Evolutionary conservation across 2,113 vertebrate species (phyloP).

Genomic region (Delphinus delphis): DNA sequence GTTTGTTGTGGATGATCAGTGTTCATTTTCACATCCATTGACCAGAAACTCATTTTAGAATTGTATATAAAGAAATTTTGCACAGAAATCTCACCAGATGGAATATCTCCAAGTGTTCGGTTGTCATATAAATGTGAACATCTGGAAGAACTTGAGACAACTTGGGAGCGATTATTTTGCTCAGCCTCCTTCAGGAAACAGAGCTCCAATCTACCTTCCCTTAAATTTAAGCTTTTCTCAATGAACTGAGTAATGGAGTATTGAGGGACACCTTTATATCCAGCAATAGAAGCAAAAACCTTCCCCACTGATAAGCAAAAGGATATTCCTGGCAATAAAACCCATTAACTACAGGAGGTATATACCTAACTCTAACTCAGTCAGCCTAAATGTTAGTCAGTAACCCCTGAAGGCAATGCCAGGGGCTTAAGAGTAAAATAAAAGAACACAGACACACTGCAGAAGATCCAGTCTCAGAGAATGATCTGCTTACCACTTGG

Average conservation of each 20-base stretch:
- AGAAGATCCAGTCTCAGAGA: constrained; percentile 16
- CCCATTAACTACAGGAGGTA: constrained; percentile 26
- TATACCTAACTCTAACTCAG: constrained; percentile 51
- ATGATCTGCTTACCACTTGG: background rate
- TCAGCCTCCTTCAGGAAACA: constrained; percentile 46
- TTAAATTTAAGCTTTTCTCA: constrained; percentile 73
- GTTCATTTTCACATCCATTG: constrained; percentile 31
- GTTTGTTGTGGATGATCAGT: background rate
- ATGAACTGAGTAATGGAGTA: constrained; percentile 75
- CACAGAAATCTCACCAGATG: background rate
- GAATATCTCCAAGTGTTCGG: background rate
- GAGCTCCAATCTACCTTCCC: constrained; percentile 9
- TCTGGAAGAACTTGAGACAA: constrained; percentile 50
- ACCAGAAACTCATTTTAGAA: background rate
- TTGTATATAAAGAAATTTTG: background rate
- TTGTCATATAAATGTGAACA: constrained; percentile 51
- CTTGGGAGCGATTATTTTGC: constrained; percentile 55
- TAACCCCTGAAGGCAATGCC: constrained; percentile 53
- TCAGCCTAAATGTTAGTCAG: constrained; percentile 47
- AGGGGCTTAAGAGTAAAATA: constrained; percentile 24
- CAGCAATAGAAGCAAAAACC: constrained; percentile 55
- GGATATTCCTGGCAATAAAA: constrained; percentile 68
- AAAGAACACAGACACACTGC: background rate
- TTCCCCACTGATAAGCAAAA: constrained; percentile 70
- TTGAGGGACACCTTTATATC: constrained; percentile 65